phyloP scores from a whole-genome alignment of 2,888 invertebrate genomes.

The Leucania comma region DNA sequence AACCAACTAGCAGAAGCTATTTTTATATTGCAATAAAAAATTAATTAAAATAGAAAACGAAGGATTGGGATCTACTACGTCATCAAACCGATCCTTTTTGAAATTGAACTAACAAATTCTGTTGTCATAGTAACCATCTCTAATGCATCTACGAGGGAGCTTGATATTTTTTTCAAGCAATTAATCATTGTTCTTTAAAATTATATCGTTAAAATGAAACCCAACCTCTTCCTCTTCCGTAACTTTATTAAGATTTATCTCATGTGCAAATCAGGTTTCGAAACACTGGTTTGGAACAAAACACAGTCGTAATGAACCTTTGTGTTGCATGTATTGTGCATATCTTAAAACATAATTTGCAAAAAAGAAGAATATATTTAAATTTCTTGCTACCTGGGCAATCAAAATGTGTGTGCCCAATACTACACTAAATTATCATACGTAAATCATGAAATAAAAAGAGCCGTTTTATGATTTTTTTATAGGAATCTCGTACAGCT shows the following conservation, averaged over 20 bases:
- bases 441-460: conserved; percentile 35
- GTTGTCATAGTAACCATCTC: neutral
- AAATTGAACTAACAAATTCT: neutral
- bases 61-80: neutral
- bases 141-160: neutral
- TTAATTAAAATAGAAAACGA: neutral
- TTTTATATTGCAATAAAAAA: neutral
- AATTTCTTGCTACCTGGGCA: conserved; percentile 20
- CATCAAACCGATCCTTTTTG: neutral
- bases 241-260: conserved; percentile 56
- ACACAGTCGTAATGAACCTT: conserved; percentile 47
- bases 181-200: conserved; percentile 39
- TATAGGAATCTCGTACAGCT: conserved; percentile 15
- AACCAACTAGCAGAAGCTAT: neutral
- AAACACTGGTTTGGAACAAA: conserved; percentile 54
- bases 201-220: conserved; percentile 48
- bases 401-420: conserved; percentile 24
- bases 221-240: conserved; percentile 59
- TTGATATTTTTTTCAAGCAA: neutral
- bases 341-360: conserved; percentile 34
- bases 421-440: conserved; percentile 3
- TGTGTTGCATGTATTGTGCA: conserved; percentile 38
- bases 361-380: conserved; percentile 19
- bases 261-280: conserved; percentile 56
- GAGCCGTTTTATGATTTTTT: conserved; percentile 24